Conservation (phyloP, 2,888 invertebrate genomes). For the Drymonia ruficornis region DNA sequence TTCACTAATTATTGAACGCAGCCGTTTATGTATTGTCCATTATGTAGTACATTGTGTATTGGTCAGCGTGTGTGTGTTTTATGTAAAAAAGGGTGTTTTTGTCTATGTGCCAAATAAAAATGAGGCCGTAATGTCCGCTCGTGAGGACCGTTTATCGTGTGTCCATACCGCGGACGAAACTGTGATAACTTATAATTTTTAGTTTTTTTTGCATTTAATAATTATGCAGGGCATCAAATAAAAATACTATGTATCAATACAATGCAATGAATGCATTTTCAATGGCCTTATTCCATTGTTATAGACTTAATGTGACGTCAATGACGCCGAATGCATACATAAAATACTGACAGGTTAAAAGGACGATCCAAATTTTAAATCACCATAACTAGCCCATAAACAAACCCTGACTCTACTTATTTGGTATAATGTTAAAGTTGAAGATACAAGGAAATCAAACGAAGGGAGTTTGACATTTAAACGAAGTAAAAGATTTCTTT, state of each 20-base stretch:
- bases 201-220: conserved; percentile 10
- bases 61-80: conserved; percentile 61
- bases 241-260: not conserved
- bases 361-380: not conserved
- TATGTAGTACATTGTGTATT: conserved; percentile 45
- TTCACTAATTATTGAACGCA: conserved; percentile 78
- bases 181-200: conserved; percentile 44
- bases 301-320: too few relatives aligned
- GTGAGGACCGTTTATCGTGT: conserved; percentile 75
- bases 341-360: too few relatives aligned
- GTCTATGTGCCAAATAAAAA: conserved; percentile 85
- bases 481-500: conserved; percentile 5
- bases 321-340: too few relatives aligned
- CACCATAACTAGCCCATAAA: not conserved
- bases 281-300: too few relatives aligned
- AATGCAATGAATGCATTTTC: too few relatives aligned
- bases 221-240: not conserved
- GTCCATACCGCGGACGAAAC: conserved; percentile 40
- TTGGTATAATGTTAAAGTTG: not conserved
- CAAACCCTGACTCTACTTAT: not conserved
- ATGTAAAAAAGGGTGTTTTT: conserved; percentile 80
- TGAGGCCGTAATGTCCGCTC: conserved; percentile 82
- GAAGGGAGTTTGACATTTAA: conserved; percentile 4
- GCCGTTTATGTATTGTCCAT: conserved; percentile 59
- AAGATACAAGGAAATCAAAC: conserved; percentile 4